Evolutionary conservation across 2,888 invertebrate species (phyloP).

Genomic region (Ormyrus nitidulus): DNA sequence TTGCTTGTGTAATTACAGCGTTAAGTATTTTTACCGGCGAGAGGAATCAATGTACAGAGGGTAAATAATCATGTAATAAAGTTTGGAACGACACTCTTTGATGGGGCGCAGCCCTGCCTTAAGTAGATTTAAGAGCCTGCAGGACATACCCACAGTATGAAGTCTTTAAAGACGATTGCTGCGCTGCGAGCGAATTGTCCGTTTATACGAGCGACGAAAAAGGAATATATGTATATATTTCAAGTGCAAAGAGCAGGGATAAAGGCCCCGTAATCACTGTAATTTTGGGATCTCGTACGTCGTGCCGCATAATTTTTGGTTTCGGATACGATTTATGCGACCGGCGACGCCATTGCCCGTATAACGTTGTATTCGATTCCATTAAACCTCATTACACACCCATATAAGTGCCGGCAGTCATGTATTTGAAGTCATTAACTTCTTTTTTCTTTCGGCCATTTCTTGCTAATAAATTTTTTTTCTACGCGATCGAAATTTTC

Average conservation of each 20-base stretch:
- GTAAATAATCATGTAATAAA: neutral
- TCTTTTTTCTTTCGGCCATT: no score
- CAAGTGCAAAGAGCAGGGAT: conserved; percentile 57
- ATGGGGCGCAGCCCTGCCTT: conserved; percentile 54
- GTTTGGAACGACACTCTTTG: conserved; percentile 15
- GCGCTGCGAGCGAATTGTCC: conserved; percentile 20
- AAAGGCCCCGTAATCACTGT: conserved; percentile 69
- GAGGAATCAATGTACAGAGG: no score
- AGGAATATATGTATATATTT: conserved; percentile 48
- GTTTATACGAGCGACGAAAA: conserved; percentile 39
- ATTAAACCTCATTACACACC: conserved; percentile 61
- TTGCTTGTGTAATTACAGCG: no score
- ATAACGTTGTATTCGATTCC: conserved; percentile 64
- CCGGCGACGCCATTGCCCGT: conserved; percentile 59
- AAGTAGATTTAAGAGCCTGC: conserved; percentile 51
- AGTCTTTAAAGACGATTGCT: conserved; percentile 50
- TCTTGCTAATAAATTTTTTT: no score
- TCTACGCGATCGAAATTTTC: no score
- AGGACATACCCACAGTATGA: conserved; percentile 48
- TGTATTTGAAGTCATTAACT: conserved; percentile 1
- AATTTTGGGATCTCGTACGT: conserved; percentile 65
- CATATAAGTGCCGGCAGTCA: conserved; percentile 24
- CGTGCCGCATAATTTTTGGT: conserved; percentile 65
- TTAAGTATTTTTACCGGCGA: no score
- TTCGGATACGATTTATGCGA: conserved; percentile 58